These are phyloP conservation scores for Drosophila buzzatii DNA, from an alignment of 2,888 invertebrate genomes.

Conservation along the genomic window DNA sequence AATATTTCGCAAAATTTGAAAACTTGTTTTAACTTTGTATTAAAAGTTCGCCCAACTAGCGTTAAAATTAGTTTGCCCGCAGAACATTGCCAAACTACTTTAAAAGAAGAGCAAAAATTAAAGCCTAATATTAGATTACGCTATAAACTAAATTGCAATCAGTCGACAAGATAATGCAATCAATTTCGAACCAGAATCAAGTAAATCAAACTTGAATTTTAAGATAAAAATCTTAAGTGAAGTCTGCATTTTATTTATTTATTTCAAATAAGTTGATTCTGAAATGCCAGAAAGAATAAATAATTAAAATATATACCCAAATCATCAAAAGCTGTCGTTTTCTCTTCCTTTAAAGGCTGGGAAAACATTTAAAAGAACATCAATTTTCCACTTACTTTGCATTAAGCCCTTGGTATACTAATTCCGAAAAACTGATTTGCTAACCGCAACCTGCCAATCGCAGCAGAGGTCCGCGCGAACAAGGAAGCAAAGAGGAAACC, in stretches of 20 bases:
- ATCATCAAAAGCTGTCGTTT: not conserved
- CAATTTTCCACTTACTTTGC: slow-evolving; percentile 10
- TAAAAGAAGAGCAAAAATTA: not conserved
- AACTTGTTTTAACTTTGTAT: slow-evolving; percentile 8
- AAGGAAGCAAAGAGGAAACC: slow-evolving; percentile 2
- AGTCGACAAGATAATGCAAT: not conserved
- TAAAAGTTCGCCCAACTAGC: not conserved
- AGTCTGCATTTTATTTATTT: too few relatives aligned
- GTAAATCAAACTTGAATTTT: too few relatives aligned
- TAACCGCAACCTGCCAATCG: slow-evolving; percentile 49
- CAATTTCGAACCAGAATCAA: not conserved
- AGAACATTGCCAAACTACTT: not conserved
- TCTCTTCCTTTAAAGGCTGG: not conserved
- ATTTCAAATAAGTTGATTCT: not conserved
- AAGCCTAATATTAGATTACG: not conserved
- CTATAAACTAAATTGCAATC: not conserved
- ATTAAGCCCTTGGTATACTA: slow-evolving; percentile 20
- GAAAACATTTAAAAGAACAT: slow-evolving; percentile 14
- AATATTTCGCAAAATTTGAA: slow-evolving; percentile 18
- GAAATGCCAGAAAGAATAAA: not conserved
- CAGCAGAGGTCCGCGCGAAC: slow-evolving; percentile 23
- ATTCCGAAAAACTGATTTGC: slow-evolving; percentile 51
- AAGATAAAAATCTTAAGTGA: too few relatives aligned
- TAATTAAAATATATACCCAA: not conserved
- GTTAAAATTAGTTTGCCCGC: not conserved